phyloP scores from a whole-genome alignment of 2,113 vertebrate genomes.

The Epinephelus cyanopodus region DNA sequence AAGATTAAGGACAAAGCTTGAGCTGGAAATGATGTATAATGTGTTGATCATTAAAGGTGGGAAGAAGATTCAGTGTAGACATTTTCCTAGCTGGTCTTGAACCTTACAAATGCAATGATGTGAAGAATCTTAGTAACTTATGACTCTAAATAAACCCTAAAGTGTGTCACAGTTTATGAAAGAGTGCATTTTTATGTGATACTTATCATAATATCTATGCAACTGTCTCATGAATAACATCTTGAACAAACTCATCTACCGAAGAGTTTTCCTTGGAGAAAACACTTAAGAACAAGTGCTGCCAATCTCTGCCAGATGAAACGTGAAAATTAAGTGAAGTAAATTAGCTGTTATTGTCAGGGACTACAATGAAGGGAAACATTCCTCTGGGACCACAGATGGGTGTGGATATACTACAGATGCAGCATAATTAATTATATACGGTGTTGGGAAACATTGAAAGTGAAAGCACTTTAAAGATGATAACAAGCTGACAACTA shows the following conservation, averaged over 20 bases:
- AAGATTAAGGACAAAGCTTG: not conserved
- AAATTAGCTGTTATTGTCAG: slow-evolving; percentile 43
- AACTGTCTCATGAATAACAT: not conserved
- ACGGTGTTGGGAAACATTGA: slow-evolving; percentile 9
- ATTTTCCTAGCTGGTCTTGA: not conserved
- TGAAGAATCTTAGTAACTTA: not conserved
- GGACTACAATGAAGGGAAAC: slow-evolving; percentile 25
- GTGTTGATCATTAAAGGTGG: not conserved
- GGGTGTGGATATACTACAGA: slow-evolving; percentile 33
- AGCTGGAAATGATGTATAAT: not conserved
- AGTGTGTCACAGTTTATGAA: not conserved
- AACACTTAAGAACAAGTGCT: slow-evolving; percentile 34
- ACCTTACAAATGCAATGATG: not conserved
- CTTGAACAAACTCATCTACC: slow-evolving; percentile 3
- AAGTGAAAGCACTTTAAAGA: slow-evolving; percentile 9
- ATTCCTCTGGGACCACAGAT: slow-evolving; percentile 51
- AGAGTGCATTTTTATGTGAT: not conserved
- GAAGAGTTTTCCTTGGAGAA: slow-evolving; percentile 29
- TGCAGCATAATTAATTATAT: slow-evolving; percentile 27
- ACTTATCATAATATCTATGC: not conserved
- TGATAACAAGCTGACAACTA: slow-evolving; percentile 2
- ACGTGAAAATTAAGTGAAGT: slow-evolving; percentile 35
- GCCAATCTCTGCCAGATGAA: slow-evolving; percentile 43
- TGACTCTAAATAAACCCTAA: not conserved
- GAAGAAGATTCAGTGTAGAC: not conserved